These are phyloP conservation scores for Pseudomyrmex flavicornis DNA, from an alignment of 1,140 invertebrate genomes.

Conservation along the genomic window DNA sequence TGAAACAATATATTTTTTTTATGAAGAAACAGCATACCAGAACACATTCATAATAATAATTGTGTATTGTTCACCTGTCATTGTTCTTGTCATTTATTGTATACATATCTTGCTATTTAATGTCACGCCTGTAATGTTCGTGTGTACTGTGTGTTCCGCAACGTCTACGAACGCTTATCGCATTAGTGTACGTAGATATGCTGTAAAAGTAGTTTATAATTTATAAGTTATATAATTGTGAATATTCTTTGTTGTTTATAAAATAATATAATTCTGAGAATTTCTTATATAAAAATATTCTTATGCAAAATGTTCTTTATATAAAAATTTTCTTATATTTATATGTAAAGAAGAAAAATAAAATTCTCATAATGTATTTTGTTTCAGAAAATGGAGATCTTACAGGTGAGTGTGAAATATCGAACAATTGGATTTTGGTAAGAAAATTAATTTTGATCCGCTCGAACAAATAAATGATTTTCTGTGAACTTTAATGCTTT, in stretches of 20 bases:
- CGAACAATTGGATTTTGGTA: slow-evolving; percentile 12
- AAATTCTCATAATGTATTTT: slow-evolving; percentile 22
- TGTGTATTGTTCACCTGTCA: background rate
- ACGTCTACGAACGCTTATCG: background rate
- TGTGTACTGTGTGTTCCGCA: background rate
- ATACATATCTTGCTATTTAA: slow-evolving; percentile 3
- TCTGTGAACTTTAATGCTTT: slow-evolving; percentile 13
- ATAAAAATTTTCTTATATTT: too few species aligned
- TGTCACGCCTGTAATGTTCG: background rate
- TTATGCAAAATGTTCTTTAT: background rate
- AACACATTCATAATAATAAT: slow-evolving; percentile 30
- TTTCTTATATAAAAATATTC: background rate
- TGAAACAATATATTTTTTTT: background rate
- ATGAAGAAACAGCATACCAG: slow-evolving; percentile 5
- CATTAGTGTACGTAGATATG: background rate
- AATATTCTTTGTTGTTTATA: background rate
- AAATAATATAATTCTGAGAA: background rate
- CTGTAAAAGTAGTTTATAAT: background rate
- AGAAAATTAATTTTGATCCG: slow-evolving; percentile 41
- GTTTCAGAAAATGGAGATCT: slow-evolving; percentile 78
- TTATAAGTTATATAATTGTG: background rate
- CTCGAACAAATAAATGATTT: slow-evolving; percentile 29
- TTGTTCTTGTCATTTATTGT: slow-evolving; percentile 19
- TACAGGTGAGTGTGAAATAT: slow-evolving; percentile 72
- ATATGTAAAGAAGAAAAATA: background rate